These are phyloP conservation scores for Nicator chloris DNA, from an alignment of 2,113 vertebrate genomes.

Conservation along the genomic window DNA sequence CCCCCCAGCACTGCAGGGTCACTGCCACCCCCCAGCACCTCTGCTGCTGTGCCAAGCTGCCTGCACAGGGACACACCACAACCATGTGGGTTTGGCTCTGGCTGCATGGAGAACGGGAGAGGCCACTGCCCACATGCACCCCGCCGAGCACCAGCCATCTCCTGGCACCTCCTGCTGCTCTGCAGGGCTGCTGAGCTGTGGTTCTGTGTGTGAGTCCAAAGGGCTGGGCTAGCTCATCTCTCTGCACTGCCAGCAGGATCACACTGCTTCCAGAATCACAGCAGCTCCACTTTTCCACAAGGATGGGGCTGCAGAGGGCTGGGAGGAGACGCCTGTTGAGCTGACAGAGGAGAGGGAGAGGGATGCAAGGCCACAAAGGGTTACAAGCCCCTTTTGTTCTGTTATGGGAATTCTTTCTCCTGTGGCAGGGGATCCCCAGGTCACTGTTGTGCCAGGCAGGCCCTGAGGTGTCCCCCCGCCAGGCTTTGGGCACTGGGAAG, in stretches of 20 bases:
- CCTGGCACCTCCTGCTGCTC: not conserved
- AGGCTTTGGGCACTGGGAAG: not conserved
- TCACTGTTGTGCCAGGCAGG: not conserved
- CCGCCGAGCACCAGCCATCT: not conserved
- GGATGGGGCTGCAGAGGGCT: not conserved
- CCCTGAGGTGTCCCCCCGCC: not conserved
- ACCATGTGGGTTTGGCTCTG: not conserved
- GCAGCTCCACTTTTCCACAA: not conserved
- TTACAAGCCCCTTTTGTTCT: not conserved
- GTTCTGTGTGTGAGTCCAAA: not conserved
- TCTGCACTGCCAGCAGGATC: not conserved
- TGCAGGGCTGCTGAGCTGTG: not conserved
- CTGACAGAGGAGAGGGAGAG: not conserved
- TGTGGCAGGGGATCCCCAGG: not conserved
- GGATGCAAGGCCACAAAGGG: not conserved
- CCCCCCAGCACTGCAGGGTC: not conserved
- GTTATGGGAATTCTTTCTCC: not conserved
- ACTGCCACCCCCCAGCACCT: not conserved
- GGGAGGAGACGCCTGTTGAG: not conserved
- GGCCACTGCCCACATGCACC: not conserved
- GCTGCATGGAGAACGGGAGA: rapidly evolving
- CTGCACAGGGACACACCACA: not conserved
- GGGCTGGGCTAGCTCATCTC: not conserved
- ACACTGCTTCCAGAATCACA: not conserved
- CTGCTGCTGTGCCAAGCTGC: not conserved